Percentiles rank a stretch among this genome's conserved stretches.
These are phyloP conservation scores for Erpetoichthys calabaricus DNA, from an alignment of 2,797 vertebrate genomes.

Conservation along the genomic window DNA sequence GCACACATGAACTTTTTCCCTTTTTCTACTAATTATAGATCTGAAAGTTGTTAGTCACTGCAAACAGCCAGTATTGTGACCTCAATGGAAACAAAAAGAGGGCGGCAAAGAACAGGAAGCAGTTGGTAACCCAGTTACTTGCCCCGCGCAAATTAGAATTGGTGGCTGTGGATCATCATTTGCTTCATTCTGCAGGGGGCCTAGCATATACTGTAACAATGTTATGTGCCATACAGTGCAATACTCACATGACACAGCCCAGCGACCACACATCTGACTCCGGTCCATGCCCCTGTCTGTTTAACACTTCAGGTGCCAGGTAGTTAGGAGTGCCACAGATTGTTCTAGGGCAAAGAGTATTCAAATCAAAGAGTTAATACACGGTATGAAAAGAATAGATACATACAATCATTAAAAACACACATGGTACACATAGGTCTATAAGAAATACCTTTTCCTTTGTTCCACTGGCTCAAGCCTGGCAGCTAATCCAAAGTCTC, in stretches of 20 bases:
- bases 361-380: not conserved
- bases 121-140: no score
- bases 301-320: conserved; percentile 90
- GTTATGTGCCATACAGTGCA: conserved; percentile 16
- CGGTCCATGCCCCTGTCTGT: conserved; percentile 85
- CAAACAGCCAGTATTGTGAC: no score
- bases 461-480: conserved; percentile 74
- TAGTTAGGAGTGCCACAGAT: conserved; percentile 98
- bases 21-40: no score
- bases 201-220: no score
- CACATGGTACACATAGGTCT: conserved; percentile 5
- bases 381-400: not conserved
- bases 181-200: no score
- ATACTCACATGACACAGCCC: conserved; percentile 90
- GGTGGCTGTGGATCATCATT: no score
- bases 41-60: no score
- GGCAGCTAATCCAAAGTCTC: conserved; percentile 88
- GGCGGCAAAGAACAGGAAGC: no score
- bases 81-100: no score
- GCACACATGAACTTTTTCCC: no score
- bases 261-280: conserved; percentile 94
- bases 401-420: not conserved
- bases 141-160: no score
- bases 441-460: conserved; percentile 74
- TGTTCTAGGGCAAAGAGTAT: conserved; percentile 51